phyloP scores from a whole-genome alignment of 92 coral and sea anemone genomes.

The Actinernus sp. region DNA sequence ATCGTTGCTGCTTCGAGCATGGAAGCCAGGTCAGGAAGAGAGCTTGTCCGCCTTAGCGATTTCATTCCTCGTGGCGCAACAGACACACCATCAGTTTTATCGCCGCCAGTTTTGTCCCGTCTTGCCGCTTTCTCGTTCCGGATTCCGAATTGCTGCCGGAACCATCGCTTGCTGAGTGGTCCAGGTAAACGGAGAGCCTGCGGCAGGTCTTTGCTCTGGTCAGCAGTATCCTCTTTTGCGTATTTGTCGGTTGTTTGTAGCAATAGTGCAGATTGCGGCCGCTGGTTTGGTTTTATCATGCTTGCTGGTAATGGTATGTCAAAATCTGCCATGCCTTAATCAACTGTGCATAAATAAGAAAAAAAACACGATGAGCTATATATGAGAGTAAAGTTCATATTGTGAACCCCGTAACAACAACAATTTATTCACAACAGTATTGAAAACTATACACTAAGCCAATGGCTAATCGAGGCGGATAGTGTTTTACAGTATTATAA shows the following conservation, averaged over 20 bases:
- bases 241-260: not conserved
- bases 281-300: not conserved
- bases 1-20: constrained; percentile 54
- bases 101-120: not conserved
- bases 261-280: not conserved
- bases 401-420: too few relatives aligned
- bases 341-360: too few relatives aligned
- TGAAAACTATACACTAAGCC: too few relatives aligned
- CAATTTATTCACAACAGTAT: too few relatives aligned
- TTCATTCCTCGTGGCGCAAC: not conserved
- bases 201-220: not conserved
- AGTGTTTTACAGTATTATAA: too few relatives aligned
- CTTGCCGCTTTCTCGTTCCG: constrained; percentile 6
- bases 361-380: too few relatives aligned
- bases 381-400: too few relatives aligned
- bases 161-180: constrained; percentile 50
- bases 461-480: too few relatives aligned
- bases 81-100: not conserved
- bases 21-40: constrained; percentile 56
- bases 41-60: constrained; percentile 41
- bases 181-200: constrained; percentile 22
- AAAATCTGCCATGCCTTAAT: constrained; percentile 3
- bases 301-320: constrained; percentile 2
- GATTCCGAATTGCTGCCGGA: constrained; percentile 55
- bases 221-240: not conserved